These are phyloP conservation scores for Eulithis testata DNA, from an alignment of 2,888 invertebrate species.

Conservation along the genomic window DNA sequence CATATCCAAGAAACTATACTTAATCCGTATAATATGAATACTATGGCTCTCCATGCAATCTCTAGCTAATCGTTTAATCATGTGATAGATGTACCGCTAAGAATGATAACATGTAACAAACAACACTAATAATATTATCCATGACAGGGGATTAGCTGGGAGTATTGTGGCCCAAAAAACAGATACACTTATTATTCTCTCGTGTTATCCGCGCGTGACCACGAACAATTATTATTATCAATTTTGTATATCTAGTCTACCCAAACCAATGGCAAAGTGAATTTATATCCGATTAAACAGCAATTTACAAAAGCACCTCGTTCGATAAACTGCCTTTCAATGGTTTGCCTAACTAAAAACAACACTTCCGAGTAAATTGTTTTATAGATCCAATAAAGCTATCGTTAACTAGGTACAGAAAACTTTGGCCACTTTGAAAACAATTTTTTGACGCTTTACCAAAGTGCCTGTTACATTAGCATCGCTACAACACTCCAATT, in stretches of 20 bases:
- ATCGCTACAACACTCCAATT: constrained; percentile 30
- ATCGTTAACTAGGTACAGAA: constrained; percentile 24
- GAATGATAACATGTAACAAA: constrained; percentile 12
- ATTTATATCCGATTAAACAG: constrained; percentile 36
- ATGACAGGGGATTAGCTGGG: constrained; percentile 13
- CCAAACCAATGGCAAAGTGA: constrained; percentile 33
- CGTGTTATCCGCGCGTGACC: constrained; percentile 29
- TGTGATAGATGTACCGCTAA: constrained; percentile 14
- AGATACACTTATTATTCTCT: constrained; percentile 3
- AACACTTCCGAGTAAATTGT: constrained; percentile 37
- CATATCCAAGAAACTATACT: no score
- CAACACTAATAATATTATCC: constrained; percentile 14
- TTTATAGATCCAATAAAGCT: constrained; percentile 34
- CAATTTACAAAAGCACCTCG: constrained; percentile 36
- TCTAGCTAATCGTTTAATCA: not conserved
- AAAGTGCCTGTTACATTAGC: constrained; percentile 26
- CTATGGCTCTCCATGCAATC: no score
- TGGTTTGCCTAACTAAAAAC: constrained; percentile 31
- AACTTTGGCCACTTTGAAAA: constrained; percentile 24
- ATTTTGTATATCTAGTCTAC: constrained; percentile 27
- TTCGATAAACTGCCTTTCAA: constrained; percentile 33
- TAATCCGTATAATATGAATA: no score
- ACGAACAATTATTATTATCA: constrained; percentile 30
- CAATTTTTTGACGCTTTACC: constrained; percentile 24
- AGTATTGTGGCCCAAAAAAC: not conserved